phyloP scores from a whole-genome alignment of 1,140 invertebrate species.

The Papilio xuthus region DNA sequence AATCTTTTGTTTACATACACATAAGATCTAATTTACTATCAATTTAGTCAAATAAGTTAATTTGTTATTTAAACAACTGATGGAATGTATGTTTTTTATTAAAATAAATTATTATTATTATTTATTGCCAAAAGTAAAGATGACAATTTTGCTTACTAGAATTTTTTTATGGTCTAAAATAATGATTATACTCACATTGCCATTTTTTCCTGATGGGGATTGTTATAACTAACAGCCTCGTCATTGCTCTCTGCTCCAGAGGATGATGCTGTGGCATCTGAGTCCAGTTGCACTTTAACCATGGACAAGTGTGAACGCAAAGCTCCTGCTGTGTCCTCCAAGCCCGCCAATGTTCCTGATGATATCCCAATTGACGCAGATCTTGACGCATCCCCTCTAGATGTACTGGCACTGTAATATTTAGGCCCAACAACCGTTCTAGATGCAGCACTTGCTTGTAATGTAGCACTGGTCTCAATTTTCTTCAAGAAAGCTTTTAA shows the following conservation, averaged over 20 bases:
- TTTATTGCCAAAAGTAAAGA: neutral
- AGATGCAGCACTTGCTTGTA: conserved; percentile 72
- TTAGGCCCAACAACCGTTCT: conserved; percentile 64
- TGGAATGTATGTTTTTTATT: too few species aligned
- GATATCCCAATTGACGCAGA: conserved; percentile 74
- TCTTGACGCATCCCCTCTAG: conserved; percentile 77
- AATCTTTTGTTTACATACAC: neutral
- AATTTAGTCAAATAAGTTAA: neutral
- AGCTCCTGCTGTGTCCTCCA: conserved; percentile 86
- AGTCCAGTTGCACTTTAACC: conserved; percentile 90
- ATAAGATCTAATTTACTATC: neutral
- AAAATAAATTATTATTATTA: too few species aligned
- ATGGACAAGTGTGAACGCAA: conserved; percentile 86
- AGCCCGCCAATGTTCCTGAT: conserved; percentile 76
- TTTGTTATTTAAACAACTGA: neutral
- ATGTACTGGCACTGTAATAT: conserved; percentile 85
- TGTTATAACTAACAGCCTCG: conserved; percentile 91
- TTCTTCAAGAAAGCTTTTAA: conserved; percentile 71
- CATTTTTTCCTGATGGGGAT: conserved; percentile 87
- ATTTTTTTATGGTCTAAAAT: neutral
- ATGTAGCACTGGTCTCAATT: conserved; percentile 68
- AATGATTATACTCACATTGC: conserved; percentile 86
- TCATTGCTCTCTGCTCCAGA: conserved; percentile 97
- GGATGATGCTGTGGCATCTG: conserved; percentile 95
- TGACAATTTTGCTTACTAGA: neutral